Evolutionary conservation across 2,797 vertebrate species (phyloP).

Genomic region (Phalloptychus januarius): DNA sequence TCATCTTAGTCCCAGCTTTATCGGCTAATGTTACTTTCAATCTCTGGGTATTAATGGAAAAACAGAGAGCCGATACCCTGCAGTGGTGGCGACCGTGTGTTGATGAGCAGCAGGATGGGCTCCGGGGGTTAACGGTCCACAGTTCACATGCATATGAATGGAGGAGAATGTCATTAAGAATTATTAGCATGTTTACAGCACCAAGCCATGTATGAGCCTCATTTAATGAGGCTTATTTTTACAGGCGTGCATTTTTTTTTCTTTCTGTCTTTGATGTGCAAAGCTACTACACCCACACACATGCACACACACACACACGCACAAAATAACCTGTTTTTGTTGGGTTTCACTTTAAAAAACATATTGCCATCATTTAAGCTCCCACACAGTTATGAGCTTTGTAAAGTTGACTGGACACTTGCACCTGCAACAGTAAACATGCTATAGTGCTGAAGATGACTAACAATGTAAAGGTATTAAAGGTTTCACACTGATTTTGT

Average conservation of each 20-base stretch:
- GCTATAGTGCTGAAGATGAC: neutral
- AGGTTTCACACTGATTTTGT: neutral
- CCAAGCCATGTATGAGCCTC: constrained; percentile 58
- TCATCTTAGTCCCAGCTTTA: constrained; percentile 78
- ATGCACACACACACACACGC: neutral
- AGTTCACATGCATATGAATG: constrained; percentile 74
- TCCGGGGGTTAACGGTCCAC: constrained; percentile 53
- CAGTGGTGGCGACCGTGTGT: constrained; percentile 43
- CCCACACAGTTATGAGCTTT: neutral
- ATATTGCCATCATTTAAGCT: neutral
- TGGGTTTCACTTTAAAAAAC: neutral
- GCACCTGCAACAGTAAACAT: neutral
- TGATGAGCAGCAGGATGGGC: constrained; percentile 41
- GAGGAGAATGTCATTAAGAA: constrained; percentile 72
- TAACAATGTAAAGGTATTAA: neutral
- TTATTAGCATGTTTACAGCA: constrained; percentile 79
- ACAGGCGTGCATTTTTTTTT: constrained; percentile 42
- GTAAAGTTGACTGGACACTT: neutral
- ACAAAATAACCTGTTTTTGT: neutral
- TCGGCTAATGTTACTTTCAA: constrained; percentile 81
- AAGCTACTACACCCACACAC: neutral
- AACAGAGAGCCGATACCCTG: constrained; percentile 52
- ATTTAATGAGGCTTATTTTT: constrained; percentile 75
- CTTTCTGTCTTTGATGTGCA: neutral
- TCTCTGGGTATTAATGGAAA: constrained; percentile 82